Conservation (phyloP, 2,888 invertebrate genomes). For the Microctonus hyperodae region DNA sequence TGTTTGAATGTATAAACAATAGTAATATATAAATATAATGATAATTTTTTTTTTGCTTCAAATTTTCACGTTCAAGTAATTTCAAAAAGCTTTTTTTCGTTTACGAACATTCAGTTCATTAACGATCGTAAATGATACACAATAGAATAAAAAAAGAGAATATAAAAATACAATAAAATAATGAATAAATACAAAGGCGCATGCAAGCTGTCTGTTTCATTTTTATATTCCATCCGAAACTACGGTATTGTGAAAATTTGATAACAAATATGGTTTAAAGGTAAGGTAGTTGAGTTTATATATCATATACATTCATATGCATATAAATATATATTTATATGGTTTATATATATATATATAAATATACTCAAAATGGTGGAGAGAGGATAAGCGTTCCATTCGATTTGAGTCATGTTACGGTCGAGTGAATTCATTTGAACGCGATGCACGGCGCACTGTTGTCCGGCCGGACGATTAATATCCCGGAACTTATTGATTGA, state of each 20-base stretch:
- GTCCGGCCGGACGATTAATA: slow-evolving; percentile 47
- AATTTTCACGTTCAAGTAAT: not conserved
- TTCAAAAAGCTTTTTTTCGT: not conserved
- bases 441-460: slow-evolving; percentile 36
- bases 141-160: not conserved
- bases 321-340: too few species aligned
- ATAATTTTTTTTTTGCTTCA: not conserved
- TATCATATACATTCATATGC: not conserved
- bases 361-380: not conserved
- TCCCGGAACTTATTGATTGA: slow-evolving; percentile 46
- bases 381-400: slow-evolving; percentile 30
- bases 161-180: not conserved
- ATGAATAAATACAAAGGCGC: not conserved
- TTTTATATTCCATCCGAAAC: slow-evolving; percentile 8
- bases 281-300: not conserved
- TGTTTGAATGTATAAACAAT: not conserved
- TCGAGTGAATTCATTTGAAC: slow-evolving; percentile 32
- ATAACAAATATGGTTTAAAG: slow-evolving; percentile 11
- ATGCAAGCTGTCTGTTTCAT: not conserved
- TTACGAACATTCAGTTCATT: not conserved
- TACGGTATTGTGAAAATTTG: slow-evolving; percentile 1
- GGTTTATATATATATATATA: not conserved
- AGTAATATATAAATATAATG: not conserved
- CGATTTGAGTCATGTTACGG: slow-evolving; percentile 24
- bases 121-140: not conserved